Evolutionary conservation across 2,113 vertebrate genomes (phyloP), one percentile per base, ranked within the genome.

Genomic region (Cathartes aura): DNA sequence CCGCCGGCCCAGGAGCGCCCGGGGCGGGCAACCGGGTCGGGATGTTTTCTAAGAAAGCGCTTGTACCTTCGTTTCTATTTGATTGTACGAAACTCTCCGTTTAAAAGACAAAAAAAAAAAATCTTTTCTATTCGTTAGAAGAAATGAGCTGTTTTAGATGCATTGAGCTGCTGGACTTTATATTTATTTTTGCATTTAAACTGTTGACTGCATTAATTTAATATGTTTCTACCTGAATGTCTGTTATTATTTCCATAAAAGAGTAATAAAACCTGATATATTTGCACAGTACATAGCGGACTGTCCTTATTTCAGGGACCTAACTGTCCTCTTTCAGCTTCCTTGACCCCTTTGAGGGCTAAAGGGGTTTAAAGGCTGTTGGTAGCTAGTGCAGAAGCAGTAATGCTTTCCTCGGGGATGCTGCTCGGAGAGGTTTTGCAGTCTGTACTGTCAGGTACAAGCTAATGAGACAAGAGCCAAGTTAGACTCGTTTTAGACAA

Each of bases 111-210:
- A 64, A 93, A 82, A 71, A 45, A 88, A 73, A 91, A 84, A 91
- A 89, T 96, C 96, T 98, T 98, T 98, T 98, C 62, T 98, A 98
- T 96, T 72, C 68, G 87, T 95, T 97, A 96, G 87, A 89, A 96
- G 87, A 97, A 97, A 95, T 72, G 90, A 96, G 96, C 97, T 97
- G 95, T n/a, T 96, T 97, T 97, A 95, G 95, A 94, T 82, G 83
- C 97, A 67, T 96, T 86, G 92, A 92, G 86, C 96, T 97, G 91
- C 97, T 90, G 85, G 94, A 97, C 95, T 98, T 82, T 91, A 68
- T 98, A 98, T 98, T 98, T 98, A 98, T 98, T 98, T 98, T 98
- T 98, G 98, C 98, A 98, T 98, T 97, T 97, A 95, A 97, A 94
- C 94, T 85, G 97, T 96, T 91, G 97, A 97, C 93, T 82, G 97